phyloP scores from a whole-genome alignment of 2,797 vertebrate genomes.

The Acridotheres tristis region DNA sequence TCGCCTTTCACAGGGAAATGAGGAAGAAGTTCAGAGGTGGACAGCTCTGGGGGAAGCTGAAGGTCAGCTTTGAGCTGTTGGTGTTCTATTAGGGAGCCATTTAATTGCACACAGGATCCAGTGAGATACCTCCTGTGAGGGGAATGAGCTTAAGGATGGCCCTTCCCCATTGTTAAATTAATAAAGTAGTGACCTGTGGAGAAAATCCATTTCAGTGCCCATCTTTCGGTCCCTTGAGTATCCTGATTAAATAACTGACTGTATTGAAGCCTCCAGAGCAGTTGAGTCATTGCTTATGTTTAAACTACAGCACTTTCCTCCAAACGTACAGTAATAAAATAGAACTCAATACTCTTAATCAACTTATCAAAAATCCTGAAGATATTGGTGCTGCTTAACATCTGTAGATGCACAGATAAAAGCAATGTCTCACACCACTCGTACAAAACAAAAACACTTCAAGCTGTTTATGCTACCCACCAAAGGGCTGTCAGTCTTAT shows the following conservation, averaged over 20 bases:
- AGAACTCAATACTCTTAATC: slow-evolving; percentile 51
- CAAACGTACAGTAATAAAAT: slow-evolving; percentile 34
- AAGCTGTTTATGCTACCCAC: slow-evolving; percentile 3
- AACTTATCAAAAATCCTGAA: slow-evolving; percentile 26
- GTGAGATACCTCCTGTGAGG: background rate
- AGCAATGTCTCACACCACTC: slow-evolving; percentile 8
- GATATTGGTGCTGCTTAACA: slow-evolving; percentile 41
- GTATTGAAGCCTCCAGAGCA: background rate
- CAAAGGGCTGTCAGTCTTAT: slow-evolving; percentile 30
- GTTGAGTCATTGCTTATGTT: slow-evolving; percentile 17
- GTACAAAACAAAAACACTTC: slow-evolving; percentile 14
- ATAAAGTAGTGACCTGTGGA: slow-evolving; percentile 34
- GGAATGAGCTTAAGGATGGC: background rate
- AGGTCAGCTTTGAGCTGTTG: background rate
- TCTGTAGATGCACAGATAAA: slow-evolving; percentile 47
- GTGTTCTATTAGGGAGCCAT: background rate
- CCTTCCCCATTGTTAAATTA: slow-evolving; percentile 16
- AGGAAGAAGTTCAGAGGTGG: background rate
- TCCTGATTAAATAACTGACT: slow-evolving; percentile 52
- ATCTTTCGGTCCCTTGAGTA: slow-evolving; percentile 41
- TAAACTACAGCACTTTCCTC: slow-evolving; percentile 1
- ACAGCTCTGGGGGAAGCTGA: background rate
- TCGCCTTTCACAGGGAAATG: background rate
- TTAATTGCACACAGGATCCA: background rate
- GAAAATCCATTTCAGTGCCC: slow-evolving; percentile 46